Percentiles rank a stretch among this genome's conserved stretches.
phyloP scores from a whole-genome alignment of 2,113 vertebrate species.

The Cichladusa arquata region DNA sequence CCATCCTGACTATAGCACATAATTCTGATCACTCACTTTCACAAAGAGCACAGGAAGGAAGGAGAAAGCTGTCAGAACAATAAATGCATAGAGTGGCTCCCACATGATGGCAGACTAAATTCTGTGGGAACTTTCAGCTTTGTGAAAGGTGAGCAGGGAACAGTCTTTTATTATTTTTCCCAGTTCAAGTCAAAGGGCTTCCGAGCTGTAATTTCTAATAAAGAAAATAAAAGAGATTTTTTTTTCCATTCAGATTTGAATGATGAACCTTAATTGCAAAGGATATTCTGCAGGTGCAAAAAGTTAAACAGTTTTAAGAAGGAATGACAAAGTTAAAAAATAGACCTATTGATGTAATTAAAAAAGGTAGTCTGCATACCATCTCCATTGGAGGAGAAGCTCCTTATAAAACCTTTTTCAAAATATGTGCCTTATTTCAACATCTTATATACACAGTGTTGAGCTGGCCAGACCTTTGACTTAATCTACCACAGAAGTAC shows the following conservation, averaged over 20 bases:
- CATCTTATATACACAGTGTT: not conserved
- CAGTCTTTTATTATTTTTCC: not conserved
- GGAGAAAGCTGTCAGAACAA: not conserved
- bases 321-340: not conserved
- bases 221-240: not conserved
- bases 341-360: not conserved
- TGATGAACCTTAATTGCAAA: not conserved
- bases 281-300: not conserved
- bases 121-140: not conserved
- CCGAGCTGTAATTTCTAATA: not conserved
- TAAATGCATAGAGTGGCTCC: not conserved
- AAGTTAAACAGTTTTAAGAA: not conserved
- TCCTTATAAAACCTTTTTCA: not conserved
- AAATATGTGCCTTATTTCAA: not conserved
- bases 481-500: not conserved
- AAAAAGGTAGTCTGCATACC: not conserved
- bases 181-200: not conserved
- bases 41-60: not conserved
- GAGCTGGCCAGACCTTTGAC: not conserved
- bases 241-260: not conserved
- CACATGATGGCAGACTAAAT: not conserved
- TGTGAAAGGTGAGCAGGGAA: not conserved
- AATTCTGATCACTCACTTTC: not conserved
- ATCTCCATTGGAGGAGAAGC: not conserved
- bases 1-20: not conserved